These are phyloP conservation scores for Adoxophyes honmai DNA, from an alignment of 1,140 invertebrate genomes.

Conservation along the genomic window DNA sequence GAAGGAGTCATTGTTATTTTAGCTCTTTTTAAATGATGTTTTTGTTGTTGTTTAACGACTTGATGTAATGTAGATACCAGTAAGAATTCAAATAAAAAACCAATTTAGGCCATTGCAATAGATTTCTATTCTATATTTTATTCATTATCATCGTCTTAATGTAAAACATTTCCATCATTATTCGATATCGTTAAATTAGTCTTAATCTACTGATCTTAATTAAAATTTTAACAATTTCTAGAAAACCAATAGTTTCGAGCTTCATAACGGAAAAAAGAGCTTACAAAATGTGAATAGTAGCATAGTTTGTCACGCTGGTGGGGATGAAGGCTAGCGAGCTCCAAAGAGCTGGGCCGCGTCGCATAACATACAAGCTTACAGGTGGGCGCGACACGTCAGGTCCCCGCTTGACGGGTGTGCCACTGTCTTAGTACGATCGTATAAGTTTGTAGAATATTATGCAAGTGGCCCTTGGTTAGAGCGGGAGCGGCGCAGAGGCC, in stretches of 20 bases:
- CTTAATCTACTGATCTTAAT: conserved; percentile 6
- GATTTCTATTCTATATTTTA: conserved; percentile 7
- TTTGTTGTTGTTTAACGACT: background rate
- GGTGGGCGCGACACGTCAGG: too few species aligned
- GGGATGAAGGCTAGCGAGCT: conserved; percentile 33
- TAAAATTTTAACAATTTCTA: conserved; percentile 8
- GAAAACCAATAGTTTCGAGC: conserved; percentile 21
- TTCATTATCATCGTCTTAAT: background rate
- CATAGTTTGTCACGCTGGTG: conserved; percentile 14
- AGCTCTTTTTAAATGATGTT: background rate
- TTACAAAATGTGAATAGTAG: conserved; percentile 14
- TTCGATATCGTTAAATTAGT: conserved; percentile 10
- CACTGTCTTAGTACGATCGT: too few species aligned
- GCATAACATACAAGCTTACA: too few species aligned
- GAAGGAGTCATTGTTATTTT: background rate
- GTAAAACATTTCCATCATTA: conserved; percentile 4
- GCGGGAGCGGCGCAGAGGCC: too few species aligned
- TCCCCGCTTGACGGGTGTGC: too few species aligned
- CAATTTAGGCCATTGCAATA: conserved; percentile 4
- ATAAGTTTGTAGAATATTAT: too few species aligned
- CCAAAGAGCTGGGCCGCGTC: background rate
- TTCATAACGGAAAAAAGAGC: conserved; percentile 29
- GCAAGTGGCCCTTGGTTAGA: too few species aligned
- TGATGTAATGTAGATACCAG: background rate
- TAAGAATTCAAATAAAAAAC: conserved; percentile 7